phyloP scores from a whole-genome alignment of 2,797 vertebrate genomes.

The Sardinella longiceps region DNA sequence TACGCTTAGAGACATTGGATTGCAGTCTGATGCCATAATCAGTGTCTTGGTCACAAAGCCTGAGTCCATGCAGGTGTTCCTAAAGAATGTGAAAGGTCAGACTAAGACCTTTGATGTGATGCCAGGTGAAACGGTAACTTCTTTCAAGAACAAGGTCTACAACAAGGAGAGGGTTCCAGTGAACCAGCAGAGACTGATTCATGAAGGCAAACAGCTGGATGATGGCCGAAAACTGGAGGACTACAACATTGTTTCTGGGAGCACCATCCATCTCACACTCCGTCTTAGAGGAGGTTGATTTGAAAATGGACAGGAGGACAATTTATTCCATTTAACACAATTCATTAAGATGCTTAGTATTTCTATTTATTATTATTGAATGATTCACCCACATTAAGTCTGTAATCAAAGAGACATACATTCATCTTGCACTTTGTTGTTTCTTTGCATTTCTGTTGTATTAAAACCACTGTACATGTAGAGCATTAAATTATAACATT shows the following conservation, averaged over 20 bases:
- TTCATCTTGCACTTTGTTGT: no score
- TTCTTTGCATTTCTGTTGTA: no score
- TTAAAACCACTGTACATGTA: no score
- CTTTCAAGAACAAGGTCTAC: slow-evolving; percentile 60
- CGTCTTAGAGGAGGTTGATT: slow-evolving; percentile 71
- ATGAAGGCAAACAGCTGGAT: slow-evolving; percentile 53
- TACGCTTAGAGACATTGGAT: slow-evolving; percentile 49
- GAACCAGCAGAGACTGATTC: slow-evolving; percentile 70
- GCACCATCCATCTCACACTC: slow-evolving; percentile 63
- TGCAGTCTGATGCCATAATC: slow-evolving; percentile 56
- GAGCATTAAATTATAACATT: no score
- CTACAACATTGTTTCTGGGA: slow-evolving; percentile 52
- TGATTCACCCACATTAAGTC: neutral
- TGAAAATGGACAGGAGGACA: neutral
- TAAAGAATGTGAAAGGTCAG: slow-evolving; percentile 60
- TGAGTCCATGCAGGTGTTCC: slow-evolving; percentile 62
- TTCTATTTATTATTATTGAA: neutral
- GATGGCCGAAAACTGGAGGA: slow-evolving; percentile 46
- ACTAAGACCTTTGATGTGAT: slow-evolving; percentile 57
- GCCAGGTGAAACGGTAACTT: slow-evolving; percentile 52
- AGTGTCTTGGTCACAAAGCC: slow-evolving; percentile 61
- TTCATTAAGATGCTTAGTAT: neutral
- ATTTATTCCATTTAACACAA: neutral
- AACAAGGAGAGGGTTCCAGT: slow-evolving; percentile 48
- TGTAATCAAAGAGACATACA: no score